These are phyloP conservation scores for Micromussa lordhowensis DNA, from an alignment of 92 coral and sea anemone species.

Conservation along the genomic window DNA sequence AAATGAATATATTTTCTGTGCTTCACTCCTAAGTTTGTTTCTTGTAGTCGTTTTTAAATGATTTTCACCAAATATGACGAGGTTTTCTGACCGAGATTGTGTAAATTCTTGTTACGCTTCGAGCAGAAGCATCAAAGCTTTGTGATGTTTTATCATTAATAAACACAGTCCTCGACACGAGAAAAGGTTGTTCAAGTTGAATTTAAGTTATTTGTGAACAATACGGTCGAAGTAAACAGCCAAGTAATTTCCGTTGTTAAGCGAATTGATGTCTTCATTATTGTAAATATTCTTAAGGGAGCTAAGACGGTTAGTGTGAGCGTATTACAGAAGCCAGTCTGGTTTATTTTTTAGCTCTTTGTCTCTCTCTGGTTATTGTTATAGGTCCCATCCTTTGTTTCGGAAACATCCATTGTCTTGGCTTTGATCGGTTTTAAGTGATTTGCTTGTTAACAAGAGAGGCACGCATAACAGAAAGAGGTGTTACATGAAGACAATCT, in stretches of 20 bases:
- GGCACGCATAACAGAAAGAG: not conserved
- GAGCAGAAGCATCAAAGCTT: not conserved
- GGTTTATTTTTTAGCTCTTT: not conserved
- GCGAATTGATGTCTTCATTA: not conserved
- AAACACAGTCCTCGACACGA: not conserved
- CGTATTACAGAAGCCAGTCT: not conserved
- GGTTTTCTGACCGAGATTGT: not conserved
- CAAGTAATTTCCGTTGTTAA: not conserved
- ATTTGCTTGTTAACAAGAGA: not conserved
- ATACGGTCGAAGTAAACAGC: not conserved
- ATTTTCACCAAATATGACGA: not conserved
- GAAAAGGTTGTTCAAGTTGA: not conserved
- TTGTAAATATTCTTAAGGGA: not conserved
- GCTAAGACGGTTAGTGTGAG: not conserved
- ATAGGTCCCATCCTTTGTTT: not conserved
- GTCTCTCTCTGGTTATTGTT: not conserved
- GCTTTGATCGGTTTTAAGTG: not conserved
- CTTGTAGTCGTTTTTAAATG: not conserved
- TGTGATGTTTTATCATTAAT: not conserved
- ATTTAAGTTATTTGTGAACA: not conserved
- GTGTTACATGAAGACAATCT: too few species aligned
- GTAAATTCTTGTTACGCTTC: not conserved
- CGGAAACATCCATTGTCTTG: not conserved
- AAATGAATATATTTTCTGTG: not conserved
- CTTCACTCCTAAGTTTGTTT: not conserved